phyloP scores from a whole-genome alignment of 2,113 vertebrate species.

The Gadus macrocephalus region DNA sequence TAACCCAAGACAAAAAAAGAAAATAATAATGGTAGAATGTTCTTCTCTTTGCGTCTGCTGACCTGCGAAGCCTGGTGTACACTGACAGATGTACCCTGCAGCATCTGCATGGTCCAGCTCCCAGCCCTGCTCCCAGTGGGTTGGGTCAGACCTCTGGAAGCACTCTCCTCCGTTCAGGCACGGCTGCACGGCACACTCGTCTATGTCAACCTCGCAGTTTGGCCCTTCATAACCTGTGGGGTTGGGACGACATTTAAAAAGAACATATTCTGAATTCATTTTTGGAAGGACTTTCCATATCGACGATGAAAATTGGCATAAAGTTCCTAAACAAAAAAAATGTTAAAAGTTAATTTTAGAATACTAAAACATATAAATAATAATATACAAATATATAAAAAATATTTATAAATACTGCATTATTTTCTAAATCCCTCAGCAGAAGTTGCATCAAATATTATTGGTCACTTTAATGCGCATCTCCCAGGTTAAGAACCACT shows the following conservation, averaged over 20 bases:
- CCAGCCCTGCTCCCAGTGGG: constrained; percentile 73
- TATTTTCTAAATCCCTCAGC: too few species aligned
- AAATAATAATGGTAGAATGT: neutral
- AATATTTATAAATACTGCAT: too few species aligned
- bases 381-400: neutral
- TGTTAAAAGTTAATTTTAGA: neutral
- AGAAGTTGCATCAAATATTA: neutral
- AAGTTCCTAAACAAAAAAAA: neutral
- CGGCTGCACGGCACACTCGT: constrained; percentile 79
- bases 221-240: constrained; percentile 79
- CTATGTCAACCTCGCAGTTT: constrained; percentile 81
- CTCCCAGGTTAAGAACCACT: too few species aligned
- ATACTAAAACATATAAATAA: neutral
- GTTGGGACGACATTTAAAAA: too few species aligned
- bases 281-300: neutral
- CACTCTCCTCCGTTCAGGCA: constrained; percentile 80
- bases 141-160: constrained; percentile 77
- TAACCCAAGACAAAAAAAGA: neutral
- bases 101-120: constrained; percentile 76
- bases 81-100: constrained; percentile 83
- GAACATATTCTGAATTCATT: neutral
- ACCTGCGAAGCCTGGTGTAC: constrained; percentile 79
- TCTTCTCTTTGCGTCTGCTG: neutral
- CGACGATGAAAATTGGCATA: neutral
- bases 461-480: neutral